Conservation (phyloP, 2,797 vertebrate species). For the Centropyge bicolor region DNA sequence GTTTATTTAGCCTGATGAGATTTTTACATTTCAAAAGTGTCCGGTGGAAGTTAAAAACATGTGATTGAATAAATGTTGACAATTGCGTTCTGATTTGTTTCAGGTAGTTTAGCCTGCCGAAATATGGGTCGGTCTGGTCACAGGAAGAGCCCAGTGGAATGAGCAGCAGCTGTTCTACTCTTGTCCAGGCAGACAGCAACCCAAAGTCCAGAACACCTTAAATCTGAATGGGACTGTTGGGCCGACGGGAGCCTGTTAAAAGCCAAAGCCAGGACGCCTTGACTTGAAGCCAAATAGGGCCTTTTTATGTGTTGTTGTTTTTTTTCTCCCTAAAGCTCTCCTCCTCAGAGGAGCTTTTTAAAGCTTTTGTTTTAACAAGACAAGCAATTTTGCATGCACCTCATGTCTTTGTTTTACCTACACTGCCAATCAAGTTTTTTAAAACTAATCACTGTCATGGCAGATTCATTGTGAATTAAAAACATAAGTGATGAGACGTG, state of each 20-base stretch:
- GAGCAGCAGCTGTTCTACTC: slow-evolving; percentile 73
- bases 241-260: slow-evolving; percentile 62
- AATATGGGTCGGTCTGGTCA: slow-evolving; percentile 87
- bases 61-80: slow-evolving; percentile 18
- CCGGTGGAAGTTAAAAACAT: neutral
- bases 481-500: slow-evolving; percentile 4
- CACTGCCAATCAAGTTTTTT: slow-evolving; percentile 54
- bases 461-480: slow-evolving; percentile 34
- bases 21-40: neutral
- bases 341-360: slow-evolving; percentile 75
- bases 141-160: slow-evolving; percentile 91
- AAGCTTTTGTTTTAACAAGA: slow-evolving; percentile 77
- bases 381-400: slow-evolving; percentile 72
- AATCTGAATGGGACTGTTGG: slow-evolving; percentile 64
- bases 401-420: slow-evolving; percentile 68
- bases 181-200: slow-evolving; percentile 60
- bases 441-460: slow-evolving; percentile 13
- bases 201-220: slow-evolving; percentile 56
- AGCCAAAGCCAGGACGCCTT: slow-evolving; percentile 81
- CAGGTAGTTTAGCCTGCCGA: slow-evolving; percentile 91
- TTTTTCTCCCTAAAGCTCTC: slow-evolving; percentile 24
- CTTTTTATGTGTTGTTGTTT: slow-evolving; percentile 72
- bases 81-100: slow-evolving; percentile 46
- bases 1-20: slow-evolving; percentile 1
- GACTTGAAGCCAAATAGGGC: slow-evolving; percentile 82